Percentiles rank a stretch among this genome's conserved stretches.
Evolutionary conservation across 2,888 invertebrate species (phyloP).

Genomic region (Drosophila parthenogenetica): DNA sequence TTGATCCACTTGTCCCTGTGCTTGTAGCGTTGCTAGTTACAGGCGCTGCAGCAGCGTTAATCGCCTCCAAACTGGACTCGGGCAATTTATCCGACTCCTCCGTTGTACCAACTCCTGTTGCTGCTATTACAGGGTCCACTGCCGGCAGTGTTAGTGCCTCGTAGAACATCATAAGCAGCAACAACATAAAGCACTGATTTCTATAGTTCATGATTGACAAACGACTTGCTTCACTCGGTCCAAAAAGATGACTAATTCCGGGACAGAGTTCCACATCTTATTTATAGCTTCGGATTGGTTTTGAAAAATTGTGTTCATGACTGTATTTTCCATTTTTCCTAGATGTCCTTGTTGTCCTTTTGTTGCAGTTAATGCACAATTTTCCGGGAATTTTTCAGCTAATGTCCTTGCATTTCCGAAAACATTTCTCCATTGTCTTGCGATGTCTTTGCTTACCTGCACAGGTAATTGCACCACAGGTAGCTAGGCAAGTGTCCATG

Average conservation of each 20-base stretch:
- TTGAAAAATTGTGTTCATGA: background rate
- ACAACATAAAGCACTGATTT: constrained; percentile 23
- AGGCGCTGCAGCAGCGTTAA: constrained; percentile 7
- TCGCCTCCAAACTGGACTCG: constrained; percentile 33
- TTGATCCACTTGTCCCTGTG: background rate
- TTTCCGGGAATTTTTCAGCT: constrained; percentile 56
- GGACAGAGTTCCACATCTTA: background rate
- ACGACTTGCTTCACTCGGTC: constrained; percentile 35
- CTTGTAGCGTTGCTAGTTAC: constrained; percentile 35
- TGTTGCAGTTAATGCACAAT: constrained; percentile 43
- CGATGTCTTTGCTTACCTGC: constrained; percentile 15
- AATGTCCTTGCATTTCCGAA: constrained; percentile 32
- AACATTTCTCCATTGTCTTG: constrained; percentile 21
- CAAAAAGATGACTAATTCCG: constrained; percentile 1
- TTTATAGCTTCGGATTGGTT: constrained; percentile 39
- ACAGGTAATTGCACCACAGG: constrained; percentile 7
- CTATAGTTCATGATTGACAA: constrained; percentile 29
- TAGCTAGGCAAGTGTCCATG: constrained; percentile 32
- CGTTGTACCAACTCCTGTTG: constrained; percentile 48
- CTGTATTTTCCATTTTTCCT: background rate
- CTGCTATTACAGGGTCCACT: constrained; percentile 43
- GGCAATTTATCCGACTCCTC: constrained; percentile 65
- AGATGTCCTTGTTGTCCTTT: constrained; percentile 19
- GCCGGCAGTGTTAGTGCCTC: constrained; percentile 52
- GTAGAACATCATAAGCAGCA: constrained; percentile 36